phyloP scores from a whole-genome alignment of 2,888 invertebrate genomes.

The Patella depressa region DNA sequence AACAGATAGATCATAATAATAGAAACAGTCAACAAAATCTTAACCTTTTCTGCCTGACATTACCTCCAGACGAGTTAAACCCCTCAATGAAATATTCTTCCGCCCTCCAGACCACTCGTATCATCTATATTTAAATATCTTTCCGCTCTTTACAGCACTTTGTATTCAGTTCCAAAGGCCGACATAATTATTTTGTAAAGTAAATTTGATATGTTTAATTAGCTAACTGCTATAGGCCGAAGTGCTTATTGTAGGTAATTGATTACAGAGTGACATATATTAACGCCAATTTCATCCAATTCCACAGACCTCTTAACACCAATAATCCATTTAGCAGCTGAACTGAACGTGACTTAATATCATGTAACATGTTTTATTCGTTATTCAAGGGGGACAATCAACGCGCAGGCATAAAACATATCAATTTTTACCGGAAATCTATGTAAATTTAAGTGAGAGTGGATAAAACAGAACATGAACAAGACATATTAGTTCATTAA shows the following conservation, averaged over 20 bases:
- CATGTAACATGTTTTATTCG: background rate
- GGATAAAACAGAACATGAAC: too few relatives aligned
- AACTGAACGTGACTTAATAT: background rate
- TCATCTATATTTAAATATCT: constrained; percentile 7
- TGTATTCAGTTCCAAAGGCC: background rate
- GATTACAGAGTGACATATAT: background rate
- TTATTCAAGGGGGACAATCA: background rate
- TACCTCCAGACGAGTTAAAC: background rate
- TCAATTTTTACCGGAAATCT: too few relatives aligned
- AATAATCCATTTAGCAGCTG: background rate
- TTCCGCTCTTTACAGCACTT: background rate
- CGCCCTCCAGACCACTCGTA: background rate
- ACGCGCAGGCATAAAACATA: background rate
- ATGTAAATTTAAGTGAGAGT: too few relatives aligned
- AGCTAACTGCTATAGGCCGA: background rate
- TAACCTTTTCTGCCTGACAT: background rate
- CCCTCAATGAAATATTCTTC: constrained; percentile 7
- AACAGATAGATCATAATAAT: background rate
- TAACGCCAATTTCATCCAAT: background rate
- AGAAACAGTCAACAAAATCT: background rate
- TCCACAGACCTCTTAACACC: background rate
- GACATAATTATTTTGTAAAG: background rate
- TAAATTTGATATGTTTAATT: background rate
- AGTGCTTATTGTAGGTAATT: constrained; percentile 4
- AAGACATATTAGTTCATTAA: too few relatives aligned